Evolutionary conservation across 1,140 invertebrate species (phyloP).

Genomic region (Eumaeus atala): DNA sequence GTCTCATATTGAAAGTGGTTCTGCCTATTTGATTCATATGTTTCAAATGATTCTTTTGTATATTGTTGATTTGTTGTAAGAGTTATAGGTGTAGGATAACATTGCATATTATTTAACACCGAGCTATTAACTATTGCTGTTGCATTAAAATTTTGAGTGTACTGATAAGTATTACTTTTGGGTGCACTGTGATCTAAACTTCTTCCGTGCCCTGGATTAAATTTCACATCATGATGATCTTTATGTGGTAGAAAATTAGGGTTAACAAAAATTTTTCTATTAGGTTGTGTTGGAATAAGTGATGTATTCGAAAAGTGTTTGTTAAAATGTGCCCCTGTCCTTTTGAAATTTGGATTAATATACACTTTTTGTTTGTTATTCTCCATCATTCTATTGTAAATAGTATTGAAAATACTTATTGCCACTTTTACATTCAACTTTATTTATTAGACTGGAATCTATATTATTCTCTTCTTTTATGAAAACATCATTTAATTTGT

Average conservation of each 20-base stretch:
- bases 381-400: conserved; percentile 29
- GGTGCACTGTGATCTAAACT: not conserved
- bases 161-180: not conserved
- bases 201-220: not conserved
- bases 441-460: conserved; percentile 32
- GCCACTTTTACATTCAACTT: conserved; percentile 52
- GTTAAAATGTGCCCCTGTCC: conserved; percentile 22
- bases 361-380: conserved; percentile 42
- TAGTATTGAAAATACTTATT: conserved; percentile 54
- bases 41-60: not conserved
- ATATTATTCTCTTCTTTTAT: conserved; percentile 29
- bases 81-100: no score
- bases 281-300: conserved; percentile 14
- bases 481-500: conserved; percentile 41
- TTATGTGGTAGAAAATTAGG: conserved; percentile 47
- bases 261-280: conserved; percentile 54
- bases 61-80: no score
- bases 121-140: no score
- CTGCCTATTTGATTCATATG: not conserved
- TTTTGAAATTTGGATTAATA: conserved; percentile 59
- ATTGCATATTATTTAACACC: no score
- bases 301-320: conserved; percentile 10
- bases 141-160: not conserved
- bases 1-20: no score
- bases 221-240: conserved; percentile 4